phyloP scores from a whole-genome alignment of 2,797 vertebrate genomes.

The Helicolenus hilgendorfi region DNA sequence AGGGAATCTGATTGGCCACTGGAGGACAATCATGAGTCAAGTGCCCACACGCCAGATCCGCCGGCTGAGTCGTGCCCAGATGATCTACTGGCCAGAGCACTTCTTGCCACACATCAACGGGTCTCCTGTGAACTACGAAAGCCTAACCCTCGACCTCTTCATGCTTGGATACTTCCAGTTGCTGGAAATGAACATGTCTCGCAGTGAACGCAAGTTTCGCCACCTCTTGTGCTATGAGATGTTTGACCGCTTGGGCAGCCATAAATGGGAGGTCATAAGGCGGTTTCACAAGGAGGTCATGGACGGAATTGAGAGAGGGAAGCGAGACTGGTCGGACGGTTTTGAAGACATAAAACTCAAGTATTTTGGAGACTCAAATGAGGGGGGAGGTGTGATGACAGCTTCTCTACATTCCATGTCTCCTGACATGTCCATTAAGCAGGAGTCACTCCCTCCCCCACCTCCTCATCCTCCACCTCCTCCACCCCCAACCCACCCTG shows the following conservation, averaged over 20 bases:
- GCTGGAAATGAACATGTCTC: constrained; percentile 96
- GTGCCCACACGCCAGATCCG: constrained; percentile 92
- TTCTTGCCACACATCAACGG: constrained; percentile 95
- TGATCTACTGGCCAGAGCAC: constrained; percentile 97
- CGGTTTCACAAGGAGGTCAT: constrained; percentile 95
- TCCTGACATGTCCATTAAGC: constrained; percentile 67
- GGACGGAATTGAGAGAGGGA: constrained; percentile 93
- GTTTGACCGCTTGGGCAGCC: constrained; percentile 96
- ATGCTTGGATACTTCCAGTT: constrained; percentile 99
- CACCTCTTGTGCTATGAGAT: constrained; percentile 99
- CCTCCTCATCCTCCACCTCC: constrained; percentile 77
- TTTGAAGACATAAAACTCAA: constrained; percentile 95
- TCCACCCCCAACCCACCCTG: constrained; percentile 60
- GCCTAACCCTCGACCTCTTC: constrained; percentile 96
- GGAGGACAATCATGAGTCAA: constrained; percentile 94
- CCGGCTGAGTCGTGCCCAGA: constrained; percentile 90
- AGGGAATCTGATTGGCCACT: constrained; percentile 94
- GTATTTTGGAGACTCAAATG: constrained; percentile 92
- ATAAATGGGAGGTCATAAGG: constrained; percentile 95
- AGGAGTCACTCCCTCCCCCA: constrained; percentile 64
- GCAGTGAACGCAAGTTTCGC: constrained; percentile 95
- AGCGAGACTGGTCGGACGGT: constrained; percentile 92
- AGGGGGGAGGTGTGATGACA: constrained; percentile 80
- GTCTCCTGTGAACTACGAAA: constrained; percentile 91
- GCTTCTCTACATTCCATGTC: constrained; percentile 78